Percentiles rank a stretch among this genome's conserved stretches.
Conservation (phyloP, 2,797 vertebrate species). For the Cyprinella venusta region DNA sequence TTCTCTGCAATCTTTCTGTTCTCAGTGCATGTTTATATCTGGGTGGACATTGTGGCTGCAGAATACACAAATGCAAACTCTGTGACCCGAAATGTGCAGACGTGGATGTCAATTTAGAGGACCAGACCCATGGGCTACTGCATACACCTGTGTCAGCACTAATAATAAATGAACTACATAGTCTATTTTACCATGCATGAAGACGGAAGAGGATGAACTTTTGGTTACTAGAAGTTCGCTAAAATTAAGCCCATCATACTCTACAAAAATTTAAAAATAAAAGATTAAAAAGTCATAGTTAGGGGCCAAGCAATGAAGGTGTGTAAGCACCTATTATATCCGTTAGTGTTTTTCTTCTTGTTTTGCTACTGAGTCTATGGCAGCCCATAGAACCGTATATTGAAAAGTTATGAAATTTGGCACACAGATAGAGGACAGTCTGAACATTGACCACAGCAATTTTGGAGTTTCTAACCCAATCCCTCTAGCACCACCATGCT, state of each 20-base stretch:
- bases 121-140: conserved; percentile 4
- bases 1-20: conserved; percentile 26
- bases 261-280: too few relatives aligned
- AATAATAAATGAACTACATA: conserved; percentile 16
- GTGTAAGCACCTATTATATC: too few relatives aligned
- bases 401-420: not conserved
- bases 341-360: too few relatives aligned
- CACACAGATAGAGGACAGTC: not conserved
- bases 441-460: not conserved
- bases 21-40: conserved; percentile 27
- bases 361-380: too few relatives aligned
- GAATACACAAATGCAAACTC: not conserved
- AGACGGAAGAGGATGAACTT: not conserved
- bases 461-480: not conserved
- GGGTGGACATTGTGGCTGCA: conserved; percentile 19
- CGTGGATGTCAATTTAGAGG: conserved; percentile 24
- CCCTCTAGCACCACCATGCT: not conserved
- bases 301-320: too few relatives aligned
- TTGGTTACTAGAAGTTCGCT: not conserved
- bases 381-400: too few relatives aligned
- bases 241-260: not conserved
- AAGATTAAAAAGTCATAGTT: not conserved
- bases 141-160: conserved; percentile 5
- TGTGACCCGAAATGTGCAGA: conserved; percentile 3
- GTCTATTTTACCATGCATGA: conserved; percentile 6